These are phyloP conservation scores for Pluvianellus socialis DNA, from an alignment of 2,113 vertebrate genomes.

Conservation along the genomic window DNA sequence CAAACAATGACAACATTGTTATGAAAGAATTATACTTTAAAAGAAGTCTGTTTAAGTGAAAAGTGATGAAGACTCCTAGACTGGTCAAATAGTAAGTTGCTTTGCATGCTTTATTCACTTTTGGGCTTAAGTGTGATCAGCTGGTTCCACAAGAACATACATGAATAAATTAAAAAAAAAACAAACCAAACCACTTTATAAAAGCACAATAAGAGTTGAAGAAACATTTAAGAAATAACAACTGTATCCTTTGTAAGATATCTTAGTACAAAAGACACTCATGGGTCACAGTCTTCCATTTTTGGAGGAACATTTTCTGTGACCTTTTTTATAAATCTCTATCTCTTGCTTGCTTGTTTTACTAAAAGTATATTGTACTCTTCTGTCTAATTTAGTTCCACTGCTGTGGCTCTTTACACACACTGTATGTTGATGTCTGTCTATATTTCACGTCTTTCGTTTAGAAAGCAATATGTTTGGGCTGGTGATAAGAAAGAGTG, in stretches of 20 bases:
- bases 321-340: background rate
- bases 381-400: background rate
- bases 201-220: background rate
- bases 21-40: background rate
- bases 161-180: constrained; percentile 37
- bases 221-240: background rate
- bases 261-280: background rate
- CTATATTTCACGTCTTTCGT: background rate
- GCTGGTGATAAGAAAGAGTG: background rate
- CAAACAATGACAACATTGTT: background rate
- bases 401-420: background rate
- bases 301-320: background rate
- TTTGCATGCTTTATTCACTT: constrained; percentile 38
- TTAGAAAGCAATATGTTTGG: background rate
- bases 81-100: background rate
- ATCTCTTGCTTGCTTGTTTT: background rate
- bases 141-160: background rate
- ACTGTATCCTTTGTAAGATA: background rate
- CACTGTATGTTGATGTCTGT: background rate
- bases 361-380: background rate
- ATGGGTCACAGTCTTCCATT: background rate
- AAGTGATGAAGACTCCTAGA: constrained; percentile 38
- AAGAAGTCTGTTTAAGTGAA: constrained; percentile 53
- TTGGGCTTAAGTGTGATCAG: constrained; percentile 15
- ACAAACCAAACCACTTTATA: background rate